Base-by-base conservation (phyloP, 92 coral and sea anemone genomes). In the Desmophyllum pertusum region DNA sequence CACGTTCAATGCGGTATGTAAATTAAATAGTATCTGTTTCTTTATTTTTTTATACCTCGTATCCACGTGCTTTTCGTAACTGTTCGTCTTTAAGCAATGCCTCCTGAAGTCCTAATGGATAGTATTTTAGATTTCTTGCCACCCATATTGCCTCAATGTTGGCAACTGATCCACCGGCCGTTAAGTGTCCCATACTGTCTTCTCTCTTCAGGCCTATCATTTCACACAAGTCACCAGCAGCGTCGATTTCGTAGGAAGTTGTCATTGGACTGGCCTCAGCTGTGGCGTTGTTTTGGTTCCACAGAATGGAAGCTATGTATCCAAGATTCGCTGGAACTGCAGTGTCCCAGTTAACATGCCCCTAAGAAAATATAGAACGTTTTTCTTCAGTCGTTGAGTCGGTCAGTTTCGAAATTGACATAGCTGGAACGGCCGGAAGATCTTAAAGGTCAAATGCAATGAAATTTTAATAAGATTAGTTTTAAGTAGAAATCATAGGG, bases 91-190 rank as follows among this genome's bases (percentile, higher is more conserved):
- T 88, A 29, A 70, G 63, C 86, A 95, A 88, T 1, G 98, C 94
- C 57, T 91, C 98, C 80, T 91, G 87, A 27, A 95, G 83, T 42
- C 95, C 90, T 29, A 86, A 63, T 52, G 98, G 84, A 61, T 90
- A 92, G 84, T 78, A 94, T 89, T 95, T 95, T 40, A 95, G 90
- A 67, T 95, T 95, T 5, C 98, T 80, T 5, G 98, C 97, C 25
- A 92, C 93, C 98, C 98, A 95, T 81, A 95, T 79, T 19, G 97
- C 92, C 75, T 95, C 98, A 67, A 95, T 91, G 90, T 95, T 95
- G 4, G 98, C 98, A 33, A 93, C 78, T 3, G 95, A 77, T 3
- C 98, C 98, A 23, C 98, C 98, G 0, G 92, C 51, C 38, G 87
- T 89, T 21, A 94, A 85, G 64, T 93, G 97, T 0, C 97, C 97